Base-by-base conservation (phyloP, 1,140 invertebrate species). In the Latrodectus geometricus region DNA sequence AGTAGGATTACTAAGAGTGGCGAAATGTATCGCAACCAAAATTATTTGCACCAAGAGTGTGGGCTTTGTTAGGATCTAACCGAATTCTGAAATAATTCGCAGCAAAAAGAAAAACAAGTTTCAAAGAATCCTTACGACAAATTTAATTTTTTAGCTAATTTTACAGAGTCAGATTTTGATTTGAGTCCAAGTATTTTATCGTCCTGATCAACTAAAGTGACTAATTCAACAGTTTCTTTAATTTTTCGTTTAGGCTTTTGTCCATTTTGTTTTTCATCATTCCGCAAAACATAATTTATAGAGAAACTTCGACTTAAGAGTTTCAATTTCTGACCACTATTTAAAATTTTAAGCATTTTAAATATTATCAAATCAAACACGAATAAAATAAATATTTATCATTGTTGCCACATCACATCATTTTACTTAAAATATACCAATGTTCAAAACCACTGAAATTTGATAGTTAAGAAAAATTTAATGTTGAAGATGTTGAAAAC, bases 91-190 rank as follows among this genome's bases (percentile, higher is more conserved):
- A n/a, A n/a, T n/a, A n/a, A n/a, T n/a, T n/a, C n/a, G n/a, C n/a
- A n/a, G n/a, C n/a, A n/a, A n/a, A n/a, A n/a, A n/a, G n/a, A n/a
- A n/a, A n/a, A n/a, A n/a, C n/a, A n/a, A n/a, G n/a, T n/a, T n/a
- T n/a, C n/a, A n/a, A n/a, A n/a, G n/a, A n/a, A n/a, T n/a, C n/a
- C 85, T 87, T 56, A 87, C 85, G 77, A 20, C 70, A 87, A 68
- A 54, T 87, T 87, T 35, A 80, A 66, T 54, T 87, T 87, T 80
- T 61, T 87, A 9, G 85, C 85, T 54, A 87, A 74, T 52, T 74
- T 74, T n/a, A 73, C 85, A 15, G 76, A 52, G 50, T 87, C 85
- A 23, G 85, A 11, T 74, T 87, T 87, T 20, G 85, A 54, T 21
- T 87, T 87, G n/a, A 87, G 21, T 35, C 85, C 85, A 9, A 87